Conservation (phyloP, 1,140 invertebrate genomes). For the Musca vetustissima region DNA sequence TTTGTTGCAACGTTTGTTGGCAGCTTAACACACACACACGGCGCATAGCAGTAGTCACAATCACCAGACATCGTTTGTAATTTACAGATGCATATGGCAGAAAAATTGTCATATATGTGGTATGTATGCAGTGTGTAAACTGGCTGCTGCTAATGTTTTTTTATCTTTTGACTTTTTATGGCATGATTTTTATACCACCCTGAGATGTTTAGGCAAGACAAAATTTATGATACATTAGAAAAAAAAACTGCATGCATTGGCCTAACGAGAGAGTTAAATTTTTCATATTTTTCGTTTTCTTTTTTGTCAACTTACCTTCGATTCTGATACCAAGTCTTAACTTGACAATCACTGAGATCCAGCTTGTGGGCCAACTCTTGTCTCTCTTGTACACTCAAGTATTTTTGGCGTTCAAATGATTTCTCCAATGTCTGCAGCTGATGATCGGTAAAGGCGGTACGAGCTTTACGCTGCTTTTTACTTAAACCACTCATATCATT, state of each 20-base stretch:
- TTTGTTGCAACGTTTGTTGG: too few relatives aligned
- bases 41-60: too few relatives aligned
- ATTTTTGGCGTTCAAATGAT: conserved; percentile 97
- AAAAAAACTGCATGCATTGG: too few relatives aligned
- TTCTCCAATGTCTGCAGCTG: conserved; percentile 96
- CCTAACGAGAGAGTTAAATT: too few relatives aligned
- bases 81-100: too few relatives aligned
- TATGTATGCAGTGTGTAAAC: too few relatives aligned
- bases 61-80: too few relatives aligned
- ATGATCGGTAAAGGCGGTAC: conserved; percentile 98
- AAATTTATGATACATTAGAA: not conserved
- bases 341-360: conserved; percentile 96
- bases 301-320: conserved; percentile 78
- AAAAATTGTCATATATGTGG: too few relatives aligned
- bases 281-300: not conserved
- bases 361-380: conserved; percentile 97
- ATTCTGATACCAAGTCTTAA: conserved; percentile 99
- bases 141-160: too few relatives aligned
- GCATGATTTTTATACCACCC: too few relatives aligned
- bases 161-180: too few relatives aligned
- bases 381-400: conserved; percentile 96
- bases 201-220: not conserved
- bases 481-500: conserved; percentile 59
- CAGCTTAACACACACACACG: too few relatives aligned
- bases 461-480: conserved; percentile 96